A percentile compares a stretch with the other conserved stretches of the same genome.
These are phyloP conservation scores for Centroberyx gerrardi DNA, from an alignment of 2,797 vertebrate species.

Conservation along the genomic window DNA sequence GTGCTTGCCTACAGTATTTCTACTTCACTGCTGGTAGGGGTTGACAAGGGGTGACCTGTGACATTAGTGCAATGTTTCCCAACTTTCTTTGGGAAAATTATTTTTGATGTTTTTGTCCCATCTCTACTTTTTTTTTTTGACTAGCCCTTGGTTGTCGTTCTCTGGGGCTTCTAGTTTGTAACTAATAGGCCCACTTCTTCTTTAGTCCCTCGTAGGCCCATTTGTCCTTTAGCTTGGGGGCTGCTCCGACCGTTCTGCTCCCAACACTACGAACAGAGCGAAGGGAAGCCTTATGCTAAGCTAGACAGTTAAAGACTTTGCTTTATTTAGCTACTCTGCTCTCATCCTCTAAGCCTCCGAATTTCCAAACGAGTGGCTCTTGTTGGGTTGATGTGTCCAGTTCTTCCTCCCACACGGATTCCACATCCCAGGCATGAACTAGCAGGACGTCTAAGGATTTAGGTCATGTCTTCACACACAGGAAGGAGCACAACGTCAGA, in stretches of 20 bases:
- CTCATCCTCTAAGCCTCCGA: constrained; percentile 43
- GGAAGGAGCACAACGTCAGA: constrained; percentile 68
- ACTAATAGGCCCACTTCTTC: constrained; percentile 44
- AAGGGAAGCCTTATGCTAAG: constrained; percentile 62
- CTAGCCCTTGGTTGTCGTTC: constrained; percentile 81
- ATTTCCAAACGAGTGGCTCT: constrained; percentile 51
- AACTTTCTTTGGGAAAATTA: constrained; percentile 62
- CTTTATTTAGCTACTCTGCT: constrained; percentile 46
- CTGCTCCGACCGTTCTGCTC: constrained; percentile 31
- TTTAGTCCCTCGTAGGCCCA: constrained; percentile 35
- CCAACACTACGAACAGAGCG: constrained; percentile 43
- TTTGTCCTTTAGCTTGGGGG: constrained; percentile 44
- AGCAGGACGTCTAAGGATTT: constrained; percentile 58
- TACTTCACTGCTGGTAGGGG: constrained; percentile 76
- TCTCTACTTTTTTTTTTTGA: constrained; percentile 50
- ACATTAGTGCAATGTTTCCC: constrained; percentile 82
- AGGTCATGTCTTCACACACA: constrained; percentile 45
- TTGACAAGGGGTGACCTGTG: constrained; percentile 69
- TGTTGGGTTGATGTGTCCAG: constrained; percentile 44
- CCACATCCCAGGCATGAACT: constrained; percentile 54
- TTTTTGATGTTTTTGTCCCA: constrained; percentile 60
- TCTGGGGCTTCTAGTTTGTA: constrained; percentile 58
- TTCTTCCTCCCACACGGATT: constrained; percentile 56
- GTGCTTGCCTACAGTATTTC: constrained; percentile 78
- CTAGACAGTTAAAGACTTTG: constrained; percentile 58